Evolutionary conservation across 2,113 vertebrate species (phyloP).

Genomic region (Takifugu flavidus): DNA sequence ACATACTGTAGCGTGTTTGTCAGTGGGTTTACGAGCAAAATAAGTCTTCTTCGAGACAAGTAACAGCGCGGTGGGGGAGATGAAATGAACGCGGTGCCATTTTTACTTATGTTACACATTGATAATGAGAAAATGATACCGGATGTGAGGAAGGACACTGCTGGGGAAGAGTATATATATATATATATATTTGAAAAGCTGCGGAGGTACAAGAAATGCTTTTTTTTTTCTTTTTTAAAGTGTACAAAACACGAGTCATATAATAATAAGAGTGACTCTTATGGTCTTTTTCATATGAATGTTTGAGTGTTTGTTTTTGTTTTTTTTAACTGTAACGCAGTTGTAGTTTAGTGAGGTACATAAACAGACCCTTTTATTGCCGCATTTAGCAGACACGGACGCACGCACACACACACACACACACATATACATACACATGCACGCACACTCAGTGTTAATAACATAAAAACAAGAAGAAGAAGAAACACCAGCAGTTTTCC

Average conservation of each 20-base stretch:
- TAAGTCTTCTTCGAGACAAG: slow-evolving; percentile 34
- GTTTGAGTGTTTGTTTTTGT: slow-evolving; percentile 56
- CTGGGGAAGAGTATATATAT: slow-evolving; percentile 38
- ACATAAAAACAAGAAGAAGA: no score
- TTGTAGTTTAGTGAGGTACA: slow-evolving; percentile 77
- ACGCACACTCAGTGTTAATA: slow-evolving; percentile 49
- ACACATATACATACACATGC: slow-evolving; percentile 5
- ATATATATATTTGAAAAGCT: slow-evolving; percentile 52
- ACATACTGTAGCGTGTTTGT: slow-evolving; percentile 59
- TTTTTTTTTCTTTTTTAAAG: slow-evolving; percentile 47
- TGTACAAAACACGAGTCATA: slow-evolving; percentile 65
- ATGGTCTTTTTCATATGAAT: slow-evolving; percentile 68
- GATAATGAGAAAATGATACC: slow-evolving; percentile 45
- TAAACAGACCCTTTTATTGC: slow-evolving; percentile 57
- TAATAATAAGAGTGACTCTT: slow-evolving; percentile 50
- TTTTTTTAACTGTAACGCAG: slow-evolving; percentile 60
- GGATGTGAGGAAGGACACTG: slow-evolving; percentile 40
- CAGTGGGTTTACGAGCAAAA: slow-evolving; percentile 46
- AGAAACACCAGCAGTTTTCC: slow-evolving; percentile 66
- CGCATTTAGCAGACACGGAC: slow-evolving; percentile 22
- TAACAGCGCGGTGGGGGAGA: slow-evolving; percentile 1
- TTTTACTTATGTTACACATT: neutral
- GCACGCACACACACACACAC: slow-evolving; percentile 5
- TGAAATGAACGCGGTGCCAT: slow-evolving; percentile 6
- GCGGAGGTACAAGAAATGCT: slow-evolving; percentile 67